phyloP scores from a whole-genome alignment of 2,888 invertebrate species.

The Urechis unicinctus region DNA sequence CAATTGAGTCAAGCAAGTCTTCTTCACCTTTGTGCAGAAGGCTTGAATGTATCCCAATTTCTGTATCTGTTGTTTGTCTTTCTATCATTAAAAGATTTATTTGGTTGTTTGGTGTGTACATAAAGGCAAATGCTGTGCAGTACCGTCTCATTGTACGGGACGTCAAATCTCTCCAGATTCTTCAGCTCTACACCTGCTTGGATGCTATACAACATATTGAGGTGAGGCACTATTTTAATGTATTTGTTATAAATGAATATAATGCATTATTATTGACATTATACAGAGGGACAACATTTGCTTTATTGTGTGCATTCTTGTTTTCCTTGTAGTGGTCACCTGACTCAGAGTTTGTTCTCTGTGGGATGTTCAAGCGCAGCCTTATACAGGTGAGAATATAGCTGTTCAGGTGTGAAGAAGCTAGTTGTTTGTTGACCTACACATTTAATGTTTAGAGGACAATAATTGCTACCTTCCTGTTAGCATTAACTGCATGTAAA shows the following conservation, averaged over 20 bases:
- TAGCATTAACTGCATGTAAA: too few relatives aligned
- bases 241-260: neutral
- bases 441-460: too few relatives aligned
- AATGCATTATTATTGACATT: neutral
- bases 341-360: constrained; percentile 48
- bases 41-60: too few relatives aligned
- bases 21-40: too few relatives aligned
- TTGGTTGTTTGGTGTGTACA: too few relatives aligned
- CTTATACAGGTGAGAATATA: constrained; percentile 41
- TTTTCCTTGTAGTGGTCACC: constrained; percentile 41
- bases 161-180: constrained; percentile 42
- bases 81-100: too few relatives aligned
- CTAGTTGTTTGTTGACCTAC: too few relatives aligned
- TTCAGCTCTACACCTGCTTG: constrained; percentile 45
- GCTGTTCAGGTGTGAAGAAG: neutral
- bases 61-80: too few relatives aligned
- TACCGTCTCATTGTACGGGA: constrained; percentile 45
- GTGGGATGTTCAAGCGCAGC: constrained; percentile 48
- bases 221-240: constrained; percentile 22
- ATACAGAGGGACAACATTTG: too few relatives aligned
- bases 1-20: too few relatives aligned
- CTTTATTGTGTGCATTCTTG: neutral
- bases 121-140: constrained; percentile 46
- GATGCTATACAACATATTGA: constrained; percentile 47
- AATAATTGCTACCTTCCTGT: too few relatives aligned